A percentile compares a stretch with the other conserved stretches of the same genome.
These are phyloP conservation scores for Cyanoderma ruficeps DNA, from an alignment of 2,113 vertebrate genomes.

Conservation along the genomic window DNA sequence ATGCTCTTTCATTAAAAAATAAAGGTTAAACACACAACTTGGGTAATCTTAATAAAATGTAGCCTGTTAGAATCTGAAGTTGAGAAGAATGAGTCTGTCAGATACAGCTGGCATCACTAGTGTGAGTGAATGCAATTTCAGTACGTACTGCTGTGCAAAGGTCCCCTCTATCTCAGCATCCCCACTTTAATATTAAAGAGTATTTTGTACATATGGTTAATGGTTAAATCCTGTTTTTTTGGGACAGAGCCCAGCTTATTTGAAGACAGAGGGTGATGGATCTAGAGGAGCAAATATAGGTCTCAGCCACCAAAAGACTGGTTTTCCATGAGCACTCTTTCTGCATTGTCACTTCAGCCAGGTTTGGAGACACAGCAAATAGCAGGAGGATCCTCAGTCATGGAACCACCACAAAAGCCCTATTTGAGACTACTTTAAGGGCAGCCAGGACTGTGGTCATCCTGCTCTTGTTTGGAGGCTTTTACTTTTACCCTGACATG, in stretches of 20 bases:
- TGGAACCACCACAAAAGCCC: not conserved
- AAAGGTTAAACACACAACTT: not conserved
- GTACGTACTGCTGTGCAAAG: not conserved
- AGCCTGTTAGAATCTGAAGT: not conserved
- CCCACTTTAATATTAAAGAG: not conserved
- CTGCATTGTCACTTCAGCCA: not conserved
- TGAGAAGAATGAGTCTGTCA: not conserved
- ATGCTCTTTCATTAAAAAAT: not conserved
- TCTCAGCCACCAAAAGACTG: not conserved
- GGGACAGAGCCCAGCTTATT: not conserved
- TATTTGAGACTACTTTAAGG: not conserved
- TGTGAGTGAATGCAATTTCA: not conserved
- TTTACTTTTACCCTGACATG: not conserved
- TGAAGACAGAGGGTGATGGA: not conserved
- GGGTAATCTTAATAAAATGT: not conserved
- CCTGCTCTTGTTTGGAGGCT: not conserved
- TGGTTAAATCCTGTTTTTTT: not conserved
- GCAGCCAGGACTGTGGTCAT: not conserved
- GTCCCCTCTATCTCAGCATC: rapidly evolving
- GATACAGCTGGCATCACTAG: not conserved
- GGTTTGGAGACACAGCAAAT: not conserved
- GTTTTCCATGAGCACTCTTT: not conserved
- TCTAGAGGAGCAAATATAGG: not conserved
- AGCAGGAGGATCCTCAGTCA: not conserved
- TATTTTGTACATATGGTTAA: not conserved